Conservation (phyloP, 2,113 vertebrate genomes). For the Sminthopsis crassicaudata region DNA sequence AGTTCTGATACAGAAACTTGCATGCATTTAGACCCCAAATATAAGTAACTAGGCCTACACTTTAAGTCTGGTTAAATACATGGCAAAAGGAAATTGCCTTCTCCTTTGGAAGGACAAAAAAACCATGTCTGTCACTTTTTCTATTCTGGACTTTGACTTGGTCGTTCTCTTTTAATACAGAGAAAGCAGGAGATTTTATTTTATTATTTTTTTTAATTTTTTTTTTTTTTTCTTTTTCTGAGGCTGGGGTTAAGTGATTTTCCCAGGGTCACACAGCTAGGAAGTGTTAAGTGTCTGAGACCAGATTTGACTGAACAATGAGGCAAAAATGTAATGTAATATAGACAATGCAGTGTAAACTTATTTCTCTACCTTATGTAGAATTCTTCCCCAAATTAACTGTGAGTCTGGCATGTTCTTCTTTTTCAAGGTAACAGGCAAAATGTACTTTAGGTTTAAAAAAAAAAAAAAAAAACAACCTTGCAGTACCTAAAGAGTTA, state of each 20-base stretch:
- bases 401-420: constrained; percentile 61
- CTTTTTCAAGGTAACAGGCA: constrained; percentile 70
- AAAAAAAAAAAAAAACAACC: constrained; percentile 1
- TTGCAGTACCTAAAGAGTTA: constrained; percentile 73
- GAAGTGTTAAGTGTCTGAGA: no score
- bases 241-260: no score
- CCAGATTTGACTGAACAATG: not conserved
- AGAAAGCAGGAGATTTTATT: constrained; percentile 69
- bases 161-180: constrained; percentile 61
- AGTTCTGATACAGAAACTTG: constrained; percentile 72
- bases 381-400: constrained; percentile 58
- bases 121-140: constrained; percentile 59
- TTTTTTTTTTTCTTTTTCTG: no score
- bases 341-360: constrained; percentile 67
- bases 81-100: constrained; percentile 60
- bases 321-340: not conserved
- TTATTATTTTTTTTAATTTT: no score
- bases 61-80: constrained; percentile 64
- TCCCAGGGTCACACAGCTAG: constrained; percentile 37
- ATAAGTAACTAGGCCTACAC: constrained; percentile 62
- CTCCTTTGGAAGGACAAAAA: constrained; percentile 59
- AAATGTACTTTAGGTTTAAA: constrained; percentile 50
- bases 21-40: constrained; percentile 63
- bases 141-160: constrained; percentile 65
- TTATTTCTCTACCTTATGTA: constrained; percentile 73